These are phyloP conservation scores for Hystrix cristata DNA, from an alignment of 2,113 vertebrate species.

Conservation along the genomic window DNA sequence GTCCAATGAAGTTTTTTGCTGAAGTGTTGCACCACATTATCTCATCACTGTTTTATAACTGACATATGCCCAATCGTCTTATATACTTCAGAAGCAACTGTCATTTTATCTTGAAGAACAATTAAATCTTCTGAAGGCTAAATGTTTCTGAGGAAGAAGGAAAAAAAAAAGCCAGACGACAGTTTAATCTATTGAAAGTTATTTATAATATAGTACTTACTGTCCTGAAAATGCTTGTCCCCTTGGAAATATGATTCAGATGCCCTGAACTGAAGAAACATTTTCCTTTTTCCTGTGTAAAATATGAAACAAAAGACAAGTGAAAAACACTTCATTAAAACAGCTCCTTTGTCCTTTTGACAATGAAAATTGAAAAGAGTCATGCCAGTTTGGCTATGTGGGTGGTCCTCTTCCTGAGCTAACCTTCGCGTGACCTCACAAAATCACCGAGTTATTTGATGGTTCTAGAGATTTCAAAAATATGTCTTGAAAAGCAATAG, in stretches of 20 bases:
- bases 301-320: slow-evolving; percentile 89
- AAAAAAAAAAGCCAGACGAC: slow-evolving; percentile 64
- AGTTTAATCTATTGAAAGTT: slow-evolving; percentile 86
- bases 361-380: slow-evolving; percentile 85
- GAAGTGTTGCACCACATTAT: slow-evolving; percentile 73
- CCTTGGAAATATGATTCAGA: slow-evolving; percentile 92
- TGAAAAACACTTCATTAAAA: slow-evolving; percentile 88
- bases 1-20: slow-evolving; percentile 71
- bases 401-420: slow-evolving; percentile 86
- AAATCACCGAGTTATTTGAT: slow-evolving; percentile 79
- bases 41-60: slow-evolving; percentile 74
- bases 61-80: slow-evolving; percentile 79
- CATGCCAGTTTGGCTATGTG: slow-evolving; percentile 82
- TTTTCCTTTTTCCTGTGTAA: slow-evolving; percentile 92
- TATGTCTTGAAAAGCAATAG: slow-evolving; percentile 77
- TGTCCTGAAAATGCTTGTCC: slow-evolving; percentile 90
- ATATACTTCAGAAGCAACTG: slow-evolving; percentile 78
- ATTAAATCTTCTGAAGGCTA: slow-evolving; percentile 81
- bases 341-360: slow-evolving; percentile 88
- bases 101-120: slow-evolving; percentile 78
- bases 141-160: slow-evolving; percentile 80
- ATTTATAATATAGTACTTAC: slow-evolving; percentile 90
- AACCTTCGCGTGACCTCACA: slow-evolving; percentile 81
- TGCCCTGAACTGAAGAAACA: slow-evolving; percentile 86
- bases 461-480: slow-evolving; percentile 79